phyloP scores from a whole-genome alignment of 1,140 invertebrate species.

The Micrasema minimum region DNA sequence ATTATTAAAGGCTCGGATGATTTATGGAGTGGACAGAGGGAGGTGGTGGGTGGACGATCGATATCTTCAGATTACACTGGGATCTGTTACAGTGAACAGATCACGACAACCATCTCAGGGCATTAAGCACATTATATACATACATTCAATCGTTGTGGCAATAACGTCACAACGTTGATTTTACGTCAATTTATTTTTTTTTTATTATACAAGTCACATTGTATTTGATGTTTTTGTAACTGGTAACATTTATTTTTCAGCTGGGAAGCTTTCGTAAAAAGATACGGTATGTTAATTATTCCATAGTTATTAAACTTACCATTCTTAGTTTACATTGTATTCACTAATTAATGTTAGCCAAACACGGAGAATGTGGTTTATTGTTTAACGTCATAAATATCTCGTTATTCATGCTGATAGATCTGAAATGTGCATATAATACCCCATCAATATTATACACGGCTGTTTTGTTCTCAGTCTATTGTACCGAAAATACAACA shows the following conservation, averaged over 20 bases:
- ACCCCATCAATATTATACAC: conserved; percentile 17
- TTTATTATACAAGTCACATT: too few relatives aligned
- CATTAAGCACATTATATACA: too few relatives aligned
- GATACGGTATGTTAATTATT: too few relatives aligned
- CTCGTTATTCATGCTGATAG: conserved; percentile 19
- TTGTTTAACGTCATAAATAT: conserved; percentile 12
- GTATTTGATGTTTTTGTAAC: too few relatives aligned
- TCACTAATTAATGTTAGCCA: too few relatives aligned
- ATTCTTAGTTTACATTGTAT: too few relatives aligned
- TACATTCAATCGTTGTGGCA: too few relatives aligned
- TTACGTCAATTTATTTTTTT: too few relatives aligned
- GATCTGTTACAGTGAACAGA: neutral
- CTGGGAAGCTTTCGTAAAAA: too few relatives aligned
- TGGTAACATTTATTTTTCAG: too few relatives aligned
- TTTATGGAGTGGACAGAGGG: neutral
- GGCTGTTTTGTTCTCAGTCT: conserved; percentile 15
- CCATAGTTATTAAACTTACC: too few relatives aligned
- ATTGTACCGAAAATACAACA: conserved; percentile 20
- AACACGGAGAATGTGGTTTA: neutral
- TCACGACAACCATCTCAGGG: neutral
- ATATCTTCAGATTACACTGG: conserved; percentile 3
- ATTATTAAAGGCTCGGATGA: neutral
- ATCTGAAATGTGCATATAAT: conserved; percentile 27
- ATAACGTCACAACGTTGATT: too few relatives aligned
- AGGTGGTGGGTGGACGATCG: neutral